phyloP scores from a whole-genome alignment of 2,888 invertebrate species.

The Anagyrus pseudococci region DNA sequence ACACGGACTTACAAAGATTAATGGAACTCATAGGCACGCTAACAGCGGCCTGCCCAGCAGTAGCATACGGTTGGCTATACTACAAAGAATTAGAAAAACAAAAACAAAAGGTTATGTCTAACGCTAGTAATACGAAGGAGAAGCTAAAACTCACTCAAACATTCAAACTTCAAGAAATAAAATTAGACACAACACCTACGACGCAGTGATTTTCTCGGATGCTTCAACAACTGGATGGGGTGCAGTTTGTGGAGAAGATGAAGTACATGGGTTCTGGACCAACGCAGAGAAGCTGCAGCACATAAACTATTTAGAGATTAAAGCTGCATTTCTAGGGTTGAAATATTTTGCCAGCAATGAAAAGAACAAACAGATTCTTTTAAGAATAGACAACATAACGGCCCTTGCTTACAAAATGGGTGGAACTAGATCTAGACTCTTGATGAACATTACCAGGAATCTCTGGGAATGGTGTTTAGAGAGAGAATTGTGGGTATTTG shows the following conservation, averaged over 20 bases:
- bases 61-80: constrained; percentile 33
- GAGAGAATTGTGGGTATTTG: constrained; percentile 37
- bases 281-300: not conserved
- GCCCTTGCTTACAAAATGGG: constrained; percentile 41
- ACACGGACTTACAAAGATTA: not conserved
- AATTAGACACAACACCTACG: not conserved
- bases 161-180: too few species aligned
- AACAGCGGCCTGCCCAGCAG: constrained; percentile 33
- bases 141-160: too few species aligned
- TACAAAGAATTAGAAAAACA: constrained; percentile 23
- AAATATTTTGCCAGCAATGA: constrained; percentile 3
- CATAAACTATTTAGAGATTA: constrained; percentile 15
- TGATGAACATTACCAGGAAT: constrained; percentile 29
- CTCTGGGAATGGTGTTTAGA: constrained; percentile 40
- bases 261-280: not conserved
- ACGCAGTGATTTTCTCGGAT: constrained; percentile 17
- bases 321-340: constrained; percentile 9
- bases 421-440: constrained; percentile 32
- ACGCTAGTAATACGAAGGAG: not conserved
- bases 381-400: constrained; percentile 9
- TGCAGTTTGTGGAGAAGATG: not conserved
- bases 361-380: not conserved
- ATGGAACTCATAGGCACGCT: constrained; percentile 21
- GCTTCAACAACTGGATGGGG: constrained; percentile 14
- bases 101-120: not conserved